phyloP scores from a whole-genome alignment of 2,888 invertebrate genomes.

The Nomada fabriciana region DNA sequence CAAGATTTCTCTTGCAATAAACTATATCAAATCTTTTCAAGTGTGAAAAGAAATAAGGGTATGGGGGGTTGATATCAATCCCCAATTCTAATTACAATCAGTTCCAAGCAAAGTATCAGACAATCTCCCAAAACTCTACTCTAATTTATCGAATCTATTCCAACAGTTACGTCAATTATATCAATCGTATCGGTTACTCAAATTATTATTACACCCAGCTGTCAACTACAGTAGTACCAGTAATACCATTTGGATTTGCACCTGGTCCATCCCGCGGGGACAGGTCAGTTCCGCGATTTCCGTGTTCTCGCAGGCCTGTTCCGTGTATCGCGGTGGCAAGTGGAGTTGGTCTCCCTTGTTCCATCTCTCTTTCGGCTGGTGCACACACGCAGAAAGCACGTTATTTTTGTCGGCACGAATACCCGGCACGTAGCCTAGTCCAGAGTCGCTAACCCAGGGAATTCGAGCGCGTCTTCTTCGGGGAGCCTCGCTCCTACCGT shows the following conservation, averaged over 20 bases:
- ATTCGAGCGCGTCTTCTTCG: conserved; percentile 73
- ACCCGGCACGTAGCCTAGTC: conserved; percentile 74
- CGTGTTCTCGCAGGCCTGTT: conserved; percentile 34
- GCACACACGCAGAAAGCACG: conserved; percentile 80
- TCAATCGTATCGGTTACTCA: background rate
- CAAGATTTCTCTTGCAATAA: no score
- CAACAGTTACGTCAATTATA: background rate
- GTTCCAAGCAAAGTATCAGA: no score
- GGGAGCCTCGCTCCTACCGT: conserved; percentile 49
- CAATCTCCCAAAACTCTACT: no score
- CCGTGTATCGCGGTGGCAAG: conserved; percentile 35
- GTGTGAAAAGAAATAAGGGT: no score
- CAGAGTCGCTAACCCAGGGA: conserved; percentile 76
- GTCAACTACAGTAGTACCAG: background rate
- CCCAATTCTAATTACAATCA: no score
- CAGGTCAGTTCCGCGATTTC: conserved; percentile 59
- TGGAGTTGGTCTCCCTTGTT: conserved; percentile 34
- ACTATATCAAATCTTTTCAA: no score
- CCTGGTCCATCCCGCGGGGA: conserved; percentile 2
- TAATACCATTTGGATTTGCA: background rate
- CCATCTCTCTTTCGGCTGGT: conserved; percentile 47
- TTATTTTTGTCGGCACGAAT: conserved; percentile 84
- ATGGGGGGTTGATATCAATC: no score
- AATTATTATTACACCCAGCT: background rate
- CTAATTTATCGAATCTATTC: no score